Evolutionary conservation across 2,113 vertebrate genomes (phyloP).

Genomic region (Gopherus flavomarginatus): DNA sequence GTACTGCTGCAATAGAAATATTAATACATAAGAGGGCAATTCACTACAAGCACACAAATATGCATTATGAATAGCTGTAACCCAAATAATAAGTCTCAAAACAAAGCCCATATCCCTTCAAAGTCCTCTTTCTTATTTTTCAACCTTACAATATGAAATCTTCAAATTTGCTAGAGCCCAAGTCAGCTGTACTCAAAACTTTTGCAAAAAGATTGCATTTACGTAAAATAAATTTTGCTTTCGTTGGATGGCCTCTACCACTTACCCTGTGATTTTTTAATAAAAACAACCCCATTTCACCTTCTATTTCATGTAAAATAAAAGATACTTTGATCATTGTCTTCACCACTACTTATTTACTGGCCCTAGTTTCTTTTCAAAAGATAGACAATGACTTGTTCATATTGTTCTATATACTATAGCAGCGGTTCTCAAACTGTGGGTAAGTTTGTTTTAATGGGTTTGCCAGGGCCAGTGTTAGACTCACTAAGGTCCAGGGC

Average conservation of each 20-base stretch:
- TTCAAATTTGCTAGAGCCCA: background rate
- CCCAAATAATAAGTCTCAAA: background rate
- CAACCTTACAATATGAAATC: background rate
- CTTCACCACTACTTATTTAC: slow-evolving; percentile 23
- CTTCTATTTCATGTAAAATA: background rate
- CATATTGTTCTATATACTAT: too few relatives aligned
- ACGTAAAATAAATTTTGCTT: slow-evolving; percentile 1
- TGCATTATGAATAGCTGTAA: background rate
- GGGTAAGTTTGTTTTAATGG: too few relatives aligned
- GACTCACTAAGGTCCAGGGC: too few relatives aligned
- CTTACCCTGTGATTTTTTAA: background rate
- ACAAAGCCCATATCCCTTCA: background rate
- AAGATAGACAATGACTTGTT: background rate
- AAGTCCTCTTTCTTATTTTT: background rate
- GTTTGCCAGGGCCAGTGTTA: too few relatives aligned
- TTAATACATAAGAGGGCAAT: too few relatives aligned
- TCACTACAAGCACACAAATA: too few relatives aligned
- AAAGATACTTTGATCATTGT: background rate
- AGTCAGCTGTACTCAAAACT: background rate
- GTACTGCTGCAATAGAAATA: too few relatives aligned
- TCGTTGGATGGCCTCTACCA: background rate
- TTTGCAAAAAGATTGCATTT: background rate
- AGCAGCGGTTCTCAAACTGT: too few relatives aligned
- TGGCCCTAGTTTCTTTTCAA: background rate
- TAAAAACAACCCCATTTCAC: background rate